Evolutionary conservation across 2,888 invertebrate species (phyloP).

Genomic region (Orchesellides sinensis): DNA sequence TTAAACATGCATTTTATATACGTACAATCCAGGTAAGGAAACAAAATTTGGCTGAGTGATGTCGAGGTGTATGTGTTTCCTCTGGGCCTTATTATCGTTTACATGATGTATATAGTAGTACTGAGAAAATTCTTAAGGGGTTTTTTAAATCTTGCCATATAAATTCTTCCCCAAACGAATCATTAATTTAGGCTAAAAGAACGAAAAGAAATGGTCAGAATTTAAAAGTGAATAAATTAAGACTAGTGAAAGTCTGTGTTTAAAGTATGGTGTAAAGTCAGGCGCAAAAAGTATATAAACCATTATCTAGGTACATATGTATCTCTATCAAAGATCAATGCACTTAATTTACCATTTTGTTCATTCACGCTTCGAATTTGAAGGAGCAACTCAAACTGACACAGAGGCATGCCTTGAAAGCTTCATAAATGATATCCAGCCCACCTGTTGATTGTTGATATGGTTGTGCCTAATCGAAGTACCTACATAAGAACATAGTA

Average conservation of each 20-base stretch:
- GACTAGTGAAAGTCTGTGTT: constrained; percentile 16
- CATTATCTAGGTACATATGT: constrained; percentile 12
- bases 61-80: constrained; percentile 47
- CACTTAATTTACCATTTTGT: constrained; percentile 44
- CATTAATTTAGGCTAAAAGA: constrained; percentile 41
- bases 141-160: constrained; percentile 17
- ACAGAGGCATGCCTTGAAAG: neutral
- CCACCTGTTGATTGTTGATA: constrained; percentile 62
- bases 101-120: neutral
- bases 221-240: constrained; percentile 13
- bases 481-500: too few species aligned
- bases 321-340: constrained; percentile 40
- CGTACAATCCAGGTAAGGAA: constrained; percentile 63
- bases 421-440: constrained; percentile 51
- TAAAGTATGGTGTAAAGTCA: constrained; percentile 38
- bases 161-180: constrained; percentile 43
- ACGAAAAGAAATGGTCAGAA: neutral
- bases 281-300: constrained; percentile 29
- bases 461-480: constrained; percentile 19
- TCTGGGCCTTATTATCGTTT: constrained; percentile 23
- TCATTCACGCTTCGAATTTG: constrained; percentile 41
- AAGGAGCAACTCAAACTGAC: neutral
- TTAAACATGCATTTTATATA: constrained; percentile 51
- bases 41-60: constrained; percentile 35
- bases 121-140: neutral